These are phyloP conservation scores for Ivindomyrus marchei DNA, from an alignment of 2,113 vertebrate genomes.

Conservation along the genomic window DNA sequence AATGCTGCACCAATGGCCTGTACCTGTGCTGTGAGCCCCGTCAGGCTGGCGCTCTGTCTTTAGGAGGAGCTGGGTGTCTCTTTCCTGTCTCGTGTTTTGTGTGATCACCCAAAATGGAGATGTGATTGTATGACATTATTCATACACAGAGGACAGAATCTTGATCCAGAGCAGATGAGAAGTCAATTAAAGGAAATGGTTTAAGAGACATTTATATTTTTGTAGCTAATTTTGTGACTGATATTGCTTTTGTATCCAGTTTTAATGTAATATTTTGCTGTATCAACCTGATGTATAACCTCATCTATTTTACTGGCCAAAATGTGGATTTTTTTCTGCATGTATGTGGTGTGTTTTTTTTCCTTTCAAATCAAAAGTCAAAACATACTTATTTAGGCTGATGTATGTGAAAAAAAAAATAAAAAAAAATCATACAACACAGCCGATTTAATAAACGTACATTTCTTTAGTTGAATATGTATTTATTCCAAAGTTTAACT, in stretches of 20 bases:
- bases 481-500: background rate
- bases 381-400: background rate
- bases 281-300: background rate
- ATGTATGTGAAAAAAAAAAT: background rate
- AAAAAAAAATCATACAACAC: background rate
- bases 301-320: background rate
- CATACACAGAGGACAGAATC: background rate
- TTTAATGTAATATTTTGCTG: background rate
- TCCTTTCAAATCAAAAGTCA: background rate
- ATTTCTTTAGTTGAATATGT: background rate
- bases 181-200: background rate
- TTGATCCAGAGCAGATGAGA: background rate
- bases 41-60: background rate
- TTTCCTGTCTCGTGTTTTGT: background rate
- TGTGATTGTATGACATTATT: background rate
- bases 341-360: background rate
- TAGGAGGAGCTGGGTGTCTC: background rate
- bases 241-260: background rate
- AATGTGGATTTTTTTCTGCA: background rate
- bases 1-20: constrained; percentile 21
- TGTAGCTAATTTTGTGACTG: background rate
- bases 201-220: background rate
- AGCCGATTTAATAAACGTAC: background rate
- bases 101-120: background rate
- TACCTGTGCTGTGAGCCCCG: constrained; percentile 21